Percentiles rank a stretch among this genome's conserved stretches.
phyloP scores from a whole-genome alignment of 2,888 invertebrate species.

The Drosophila anomelani region DNA sequence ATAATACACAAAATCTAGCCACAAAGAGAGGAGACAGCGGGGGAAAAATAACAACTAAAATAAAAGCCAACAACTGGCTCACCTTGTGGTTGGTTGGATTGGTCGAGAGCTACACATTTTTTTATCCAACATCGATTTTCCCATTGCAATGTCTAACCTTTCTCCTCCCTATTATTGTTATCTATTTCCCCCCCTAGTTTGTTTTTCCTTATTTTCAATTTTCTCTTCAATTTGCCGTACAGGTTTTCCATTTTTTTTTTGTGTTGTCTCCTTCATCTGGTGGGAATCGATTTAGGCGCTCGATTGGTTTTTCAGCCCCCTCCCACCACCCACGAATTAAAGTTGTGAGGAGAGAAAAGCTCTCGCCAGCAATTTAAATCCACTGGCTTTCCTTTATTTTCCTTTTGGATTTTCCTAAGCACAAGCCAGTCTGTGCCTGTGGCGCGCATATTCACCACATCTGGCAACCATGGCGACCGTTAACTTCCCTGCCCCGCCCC shows the following conservation, averaged over 20 bases:
- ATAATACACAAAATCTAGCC: slow-evolving; percentile 30
- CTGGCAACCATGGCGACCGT: slow-evolving; percentile 51
- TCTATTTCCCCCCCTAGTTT: slow-evolving; percentile 20
- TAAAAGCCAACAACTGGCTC: slow-evolving; percentile 40
- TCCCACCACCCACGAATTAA: slow-evolving; percentile 34
- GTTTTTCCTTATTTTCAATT: slow-evolving; percentile 40
- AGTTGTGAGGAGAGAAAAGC: slow-evolving; percentile 35
- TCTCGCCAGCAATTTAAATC: slow-evolving; percentile 25
- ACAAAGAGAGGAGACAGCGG: slow-evolving; percentile 10
- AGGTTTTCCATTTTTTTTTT: slow-evolving; percentile 22
- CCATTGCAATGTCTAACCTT: slow-evolving; percentile 39
- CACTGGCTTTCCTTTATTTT: slow-evolving; percentile 28
- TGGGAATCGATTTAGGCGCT: slow-evolving; percentile 41
- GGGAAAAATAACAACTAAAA: slow-evolving; percentile 11
- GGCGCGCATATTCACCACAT: slow-evolving; percentile 63
- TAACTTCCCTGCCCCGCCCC: slow-evolving; percentile 35
- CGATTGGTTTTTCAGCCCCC: slow-evolving; percentile 22
- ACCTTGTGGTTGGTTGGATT: slow-evolving; percentile 32
- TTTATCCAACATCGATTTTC: slow-evolving; percentile 49
- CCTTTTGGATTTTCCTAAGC: slow-evolving; percentile 14
- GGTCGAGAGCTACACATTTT: slow-evolving; percentile 32
- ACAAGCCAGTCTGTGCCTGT: slow-evolving; percentile 27
- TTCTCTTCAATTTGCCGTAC: slow-evolving; percentile 38
- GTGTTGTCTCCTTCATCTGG: slow-evolving; percentile 9
- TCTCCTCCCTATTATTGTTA: slow-evolving; percentile 32